Evolutionary conservation across 2,797 vertebrate genomes (phyloP).

Genomic region (Aplochiton taeniatus): DNA sequence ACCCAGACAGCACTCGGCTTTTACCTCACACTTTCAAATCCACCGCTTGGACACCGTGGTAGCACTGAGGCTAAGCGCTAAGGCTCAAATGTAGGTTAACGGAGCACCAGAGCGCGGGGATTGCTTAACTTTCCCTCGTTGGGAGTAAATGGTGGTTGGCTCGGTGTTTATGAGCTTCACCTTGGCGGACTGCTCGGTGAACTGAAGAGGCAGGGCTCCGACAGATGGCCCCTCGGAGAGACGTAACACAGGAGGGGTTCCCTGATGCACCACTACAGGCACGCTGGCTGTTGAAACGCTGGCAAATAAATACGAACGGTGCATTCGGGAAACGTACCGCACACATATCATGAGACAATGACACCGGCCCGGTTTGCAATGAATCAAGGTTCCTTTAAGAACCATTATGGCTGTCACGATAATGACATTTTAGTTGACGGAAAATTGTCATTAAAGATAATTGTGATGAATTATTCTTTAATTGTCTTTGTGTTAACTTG

Average conservation of each 20-base stretch:
- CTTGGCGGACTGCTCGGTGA: conserved; percentile 31
- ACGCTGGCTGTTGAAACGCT: conserved; percentile 13
- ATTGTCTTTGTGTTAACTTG: too few relatives aligned
- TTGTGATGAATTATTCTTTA: too few relatives aligned
- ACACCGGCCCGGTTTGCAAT: too few relatives aligned
- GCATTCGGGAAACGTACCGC: too few relatives aligned
- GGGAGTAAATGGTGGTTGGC: conserved; percentile 32
- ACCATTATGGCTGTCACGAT: too few relatives aligned
- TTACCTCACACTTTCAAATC: not conserved
- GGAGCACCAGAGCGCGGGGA: not conserved
- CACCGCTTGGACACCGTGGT: conserved; percentile 4
- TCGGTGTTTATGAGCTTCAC: conserved; percentile 44
- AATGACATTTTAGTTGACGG: too few relatives aligned
- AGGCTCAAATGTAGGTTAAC: conserved; percentile 12
- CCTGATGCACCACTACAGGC: conserved; percentile 12
- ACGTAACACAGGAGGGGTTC: conserved; percentile 48
- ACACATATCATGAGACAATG: too few relatives aligned
- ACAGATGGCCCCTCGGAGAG: conserved; percentile 49
- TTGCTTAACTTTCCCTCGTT: not conserved
- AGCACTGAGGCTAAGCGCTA: conserved; percentile 1
- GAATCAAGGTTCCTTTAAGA: too few relatives aligned
- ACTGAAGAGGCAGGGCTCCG: conserved; percentile 31
- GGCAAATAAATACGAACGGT: conserved; percentile 20
- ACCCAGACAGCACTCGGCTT: conserved; percentile 39
- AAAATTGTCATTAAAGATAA: too few relatives aligned